phyloP scores from a whole-genome alignment of 2,113 vertebrate genomes.

The Platichthys stellatus region DNA sequence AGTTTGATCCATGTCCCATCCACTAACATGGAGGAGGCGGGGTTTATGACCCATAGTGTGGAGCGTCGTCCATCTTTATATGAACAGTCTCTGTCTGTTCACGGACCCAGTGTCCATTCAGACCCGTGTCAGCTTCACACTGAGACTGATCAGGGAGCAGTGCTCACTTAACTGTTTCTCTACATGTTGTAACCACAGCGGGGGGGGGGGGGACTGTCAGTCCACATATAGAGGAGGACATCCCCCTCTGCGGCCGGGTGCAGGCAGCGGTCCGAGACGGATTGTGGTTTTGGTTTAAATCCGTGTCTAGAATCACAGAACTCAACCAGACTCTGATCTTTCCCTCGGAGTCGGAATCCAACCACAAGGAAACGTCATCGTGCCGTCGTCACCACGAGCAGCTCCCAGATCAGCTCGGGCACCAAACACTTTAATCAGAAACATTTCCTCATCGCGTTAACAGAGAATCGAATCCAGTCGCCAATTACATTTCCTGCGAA shows the following conservation, averaged over 20 bases:
- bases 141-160: too few species aligned
- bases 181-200: neutral
- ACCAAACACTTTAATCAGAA: neutral
- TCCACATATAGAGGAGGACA: neutral
- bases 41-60: too few species aligned
- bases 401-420: neutral
- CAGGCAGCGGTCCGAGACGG: neutral
- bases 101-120: too few species aligned
- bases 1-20: too few species aligned
- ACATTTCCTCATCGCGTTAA: neutral
- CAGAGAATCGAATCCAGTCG: neutral
- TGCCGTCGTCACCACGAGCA: neutral
- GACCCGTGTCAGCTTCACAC: too few species aligned
- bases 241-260: neutral
- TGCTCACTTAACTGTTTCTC: neutral
- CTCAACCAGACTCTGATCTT: neutral
- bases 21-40: too few species aligned
- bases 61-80: too few species aligned
- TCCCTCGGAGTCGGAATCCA: neutral
- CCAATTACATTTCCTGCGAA: neutral
- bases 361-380: neutral
- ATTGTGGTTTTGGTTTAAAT: neutral
- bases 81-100: too few species aligned
- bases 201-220: neutral
- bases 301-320: too few species aligned